Base-by-base conservation (phyloP, 1,140 invertebrate genomes). In the Eurosta solidaginis region DNA sequence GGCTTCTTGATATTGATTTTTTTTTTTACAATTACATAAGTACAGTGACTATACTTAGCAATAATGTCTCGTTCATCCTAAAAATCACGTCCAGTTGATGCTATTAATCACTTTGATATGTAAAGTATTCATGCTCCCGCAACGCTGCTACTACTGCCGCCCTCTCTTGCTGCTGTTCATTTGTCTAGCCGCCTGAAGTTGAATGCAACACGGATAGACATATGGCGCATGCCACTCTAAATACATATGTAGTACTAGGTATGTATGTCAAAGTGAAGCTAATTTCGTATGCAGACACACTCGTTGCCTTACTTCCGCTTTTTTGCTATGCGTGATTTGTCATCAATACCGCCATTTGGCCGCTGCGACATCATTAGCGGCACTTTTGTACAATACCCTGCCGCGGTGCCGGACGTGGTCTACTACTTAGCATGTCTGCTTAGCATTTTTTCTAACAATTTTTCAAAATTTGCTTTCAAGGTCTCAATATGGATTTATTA, bases 321-420 rank as follows among this genome's bases (percentile, higher is more conserved):
- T 68, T 29, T 42, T 68, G n/a, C 59, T 33, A 40, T n/a, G 14
- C 59, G 59, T 68, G 59, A 68, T 68, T 68, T 68, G 59, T 68
- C 59, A n/a, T n/a, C n/a, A 68, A 40, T 33, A 40, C 33, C 36
- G 59, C 59, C 59, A 68, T 6, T 68, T 42, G 54, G 54, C 54
- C 10, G 27, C 54, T 17, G 54, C 14, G 17, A 9, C 59, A 40
- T 68, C 59, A 68, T 68, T 68, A 68, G 59, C 59, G 59, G 59
- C 33, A 2, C 33, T 68, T 68, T 68, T 68, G 59, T 68, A n/a
- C 27, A 68, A 68, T n/a, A 68, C 59, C 59, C 33, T n/a, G 59
- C 33, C 59, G n/a, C 27, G 29, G 29, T n/a, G n/a, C 27, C 54
- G 33, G 54, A 59, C 29, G 14, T n/a, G 14, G 59, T 40, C 59